Base-by-base conservation (phyloP, 1,140 invertebrate genomes). In the Paraescarpia echinospica region DNA sequence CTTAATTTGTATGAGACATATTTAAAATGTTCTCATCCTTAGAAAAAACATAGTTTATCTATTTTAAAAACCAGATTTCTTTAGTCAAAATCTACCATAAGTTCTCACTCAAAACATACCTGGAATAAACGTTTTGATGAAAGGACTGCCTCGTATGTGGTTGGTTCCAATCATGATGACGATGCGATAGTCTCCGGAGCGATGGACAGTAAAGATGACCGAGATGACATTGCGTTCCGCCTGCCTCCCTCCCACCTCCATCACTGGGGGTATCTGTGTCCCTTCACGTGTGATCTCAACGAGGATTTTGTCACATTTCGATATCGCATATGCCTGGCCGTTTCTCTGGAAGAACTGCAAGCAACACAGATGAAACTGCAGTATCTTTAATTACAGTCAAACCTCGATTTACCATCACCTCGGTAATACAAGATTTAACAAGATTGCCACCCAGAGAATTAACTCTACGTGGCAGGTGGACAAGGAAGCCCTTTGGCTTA, bases 131-230 rank as follows among this genome's bases (percentile, higher is more conserved):
- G 95, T 96, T 95, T 97, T 97, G 33, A 96, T 95, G 94, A 97
- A 97, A 27, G 97, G 97, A 94, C 97, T 97, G 35, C 97, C 97
- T 93, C 97, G 97, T 90, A 97, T 97, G 94, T 97, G 97, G 94
- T 96, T 96, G 33, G 97, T 97, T 94, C 97, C 98, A 93, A 99
- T 97, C 95, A 98, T 97, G 91, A 99, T 97, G 34, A 97, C 97
- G 92, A 99, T 98, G 94, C 97, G 97, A 96, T 99, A 99, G 94
- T 98, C 97, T 89, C 98, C 98, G 22, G 98, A 98, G 94, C 98
- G 97, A 93, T 98, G 97, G 90, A 99, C 98, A 35, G 98, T 98
- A 96, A 99, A 99, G 95, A 98, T 98, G 35, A 98, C 98, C 94
- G 97, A 97, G 35, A 98, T 98, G 59, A 97, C 97, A 96, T 99